Evolutionary conservation across 2,113 vertebrate species (phyloP), one percentile per base, ranked within the genome.

Genomic region (Oryctolagus cuniculus): DNA sequence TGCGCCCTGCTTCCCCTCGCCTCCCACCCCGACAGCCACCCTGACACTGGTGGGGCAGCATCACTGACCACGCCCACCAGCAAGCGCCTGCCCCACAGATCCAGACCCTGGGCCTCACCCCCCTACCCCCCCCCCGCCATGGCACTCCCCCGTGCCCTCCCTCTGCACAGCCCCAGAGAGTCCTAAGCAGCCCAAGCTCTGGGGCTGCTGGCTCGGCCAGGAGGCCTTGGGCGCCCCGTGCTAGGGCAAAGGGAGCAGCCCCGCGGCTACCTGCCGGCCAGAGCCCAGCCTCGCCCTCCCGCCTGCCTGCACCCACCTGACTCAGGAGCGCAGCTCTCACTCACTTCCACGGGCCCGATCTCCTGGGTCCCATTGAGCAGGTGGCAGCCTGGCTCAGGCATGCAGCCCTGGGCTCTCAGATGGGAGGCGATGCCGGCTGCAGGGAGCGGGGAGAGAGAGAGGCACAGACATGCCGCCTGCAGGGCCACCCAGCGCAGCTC

Each of bases 371-470:
- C 85, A 0, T 85, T 95, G 34, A 97, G 84, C 72, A 97, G 81
- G n/a, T 85, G 72, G 72, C 97, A 97, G 24, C 81, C 77, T 29
- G 34, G 38, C 88, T 95, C 53, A 19, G 80, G 17, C 55, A 70
- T 17, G 27, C 96, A 97, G 5, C 96, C 96, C 66, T 87, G 96
- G 6, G 97, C 63, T n/a, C 2, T 44, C 77, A 90, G 36, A 0
- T 2, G 17, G 13, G 5, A 34, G 29, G 0, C 0, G 27, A 53
- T 2, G 2, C 1, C 1, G 7, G 9, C 97, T 88, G 77, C 10
- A 61, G 27, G 21, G n/a, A 11, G 66, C 12, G 29, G 3, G 5
- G 29, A 77, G 64, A 36, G 53, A 38, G 31, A 1, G 49, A 49
- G 58, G 29, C 27, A 31, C 9, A 72, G n/a, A 81, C 51, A 83